These are phyloP conservation scores for Ophiothrix spiculata DNA, from an alignment of 35 echinoderm and acorn worm species.

Conservation along the genomic window DNA sequence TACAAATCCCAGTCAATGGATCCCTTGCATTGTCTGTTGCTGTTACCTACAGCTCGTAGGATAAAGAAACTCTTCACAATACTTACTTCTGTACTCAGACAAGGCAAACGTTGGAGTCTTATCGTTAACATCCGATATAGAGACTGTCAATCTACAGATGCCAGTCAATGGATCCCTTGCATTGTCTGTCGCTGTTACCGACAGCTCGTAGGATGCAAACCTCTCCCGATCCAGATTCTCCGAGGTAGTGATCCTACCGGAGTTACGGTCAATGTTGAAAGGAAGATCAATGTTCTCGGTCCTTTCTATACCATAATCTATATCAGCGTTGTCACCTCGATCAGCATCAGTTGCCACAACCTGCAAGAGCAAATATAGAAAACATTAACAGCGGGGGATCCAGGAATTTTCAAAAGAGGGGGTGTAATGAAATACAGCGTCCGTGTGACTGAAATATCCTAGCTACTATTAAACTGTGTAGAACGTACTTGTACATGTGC, in stretches of 20 bases:
- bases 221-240: constrained; percentile 56
- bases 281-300: constrained; percentile 29
- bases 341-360: constrained; percentile 81
- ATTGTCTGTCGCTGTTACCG: constrained; percentile 61
- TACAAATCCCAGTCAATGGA: constrained; percentile 61
- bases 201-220: constrained; percentile 19
- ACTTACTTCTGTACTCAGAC: constrained; percentile 11
- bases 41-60: constrained; percentile 34
- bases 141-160: constrained; percentile 68
- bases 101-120: constrained; percentile 47
- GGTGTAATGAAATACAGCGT: no score
- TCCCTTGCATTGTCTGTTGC: constrained; percentile 60
- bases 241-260: constrained; percentile 45
- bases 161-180: constrained; percentile 48
- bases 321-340: constrained; percentile 72
- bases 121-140: constrained; percentile 69
- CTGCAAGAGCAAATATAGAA: constrained; percentile 11
- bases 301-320: constrained; percentile 42
- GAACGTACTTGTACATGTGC: no score
- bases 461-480: no score
- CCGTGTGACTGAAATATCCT: no score
- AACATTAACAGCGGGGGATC: no score
- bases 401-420: no score
- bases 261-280: constrained; percentile 57
- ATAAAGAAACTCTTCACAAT: no score